Evolutionary conservation across 2,888 invertebrate species (phyloP).

Genomic region (Microdon myrmicae): DNA sequence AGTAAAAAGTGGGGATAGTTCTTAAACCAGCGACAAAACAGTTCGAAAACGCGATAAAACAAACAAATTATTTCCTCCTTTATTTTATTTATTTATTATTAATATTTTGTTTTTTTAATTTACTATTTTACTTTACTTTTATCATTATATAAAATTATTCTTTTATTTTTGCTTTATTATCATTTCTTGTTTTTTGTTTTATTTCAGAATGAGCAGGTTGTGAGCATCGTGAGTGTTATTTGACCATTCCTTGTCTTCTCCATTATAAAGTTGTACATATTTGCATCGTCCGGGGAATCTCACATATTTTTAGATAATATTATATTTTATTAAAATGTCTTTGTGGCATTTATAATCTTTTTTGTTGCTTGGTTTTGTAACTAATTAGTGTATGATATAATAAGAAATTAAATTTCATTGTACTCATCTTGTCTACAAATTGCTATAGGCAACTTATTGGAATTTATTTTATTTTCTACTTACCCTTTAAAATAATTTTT

Average conservation of each 20-base stretch:
- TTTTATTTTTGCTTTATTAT: slow-evolving; percentile 56
- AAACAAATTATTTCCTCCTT: slow-evolving; percentile 27
- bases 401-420: no score
- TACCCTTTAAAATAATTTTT: no score
- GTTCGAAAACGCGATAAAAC: no score
- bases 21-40: no score
- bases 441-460: no score
- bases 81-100: slow-evolving; percentile 34
- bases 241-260: slow-evolving; percentile 29
- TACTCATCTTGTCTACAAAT: no score
- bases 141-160: slow-evolving; percentile 24
- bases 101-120: slow-evolving; percentile 44
- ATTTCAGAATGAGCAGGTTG: slow-evolving; percentile 67
- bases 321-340: neutral
- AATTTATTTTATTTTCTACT: no score
- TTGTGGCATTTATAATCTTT: slow-evolving; percentile 4
- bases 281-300: no score
- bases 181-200: slow-evolving; percentile 59
- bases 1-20: no score
- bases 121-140: neutral
- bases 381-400: no score
- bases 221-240: slow-evolving; percentile 66
- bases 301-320: neutral
- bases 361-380: slow-evolving; percentile 3
- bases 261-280: no score